These are phyloP conservation scores for Himantopus leucocephalus DNA, from an alignment of 2,113 vertebrate species.

Conservation along the genomic window DNA sequence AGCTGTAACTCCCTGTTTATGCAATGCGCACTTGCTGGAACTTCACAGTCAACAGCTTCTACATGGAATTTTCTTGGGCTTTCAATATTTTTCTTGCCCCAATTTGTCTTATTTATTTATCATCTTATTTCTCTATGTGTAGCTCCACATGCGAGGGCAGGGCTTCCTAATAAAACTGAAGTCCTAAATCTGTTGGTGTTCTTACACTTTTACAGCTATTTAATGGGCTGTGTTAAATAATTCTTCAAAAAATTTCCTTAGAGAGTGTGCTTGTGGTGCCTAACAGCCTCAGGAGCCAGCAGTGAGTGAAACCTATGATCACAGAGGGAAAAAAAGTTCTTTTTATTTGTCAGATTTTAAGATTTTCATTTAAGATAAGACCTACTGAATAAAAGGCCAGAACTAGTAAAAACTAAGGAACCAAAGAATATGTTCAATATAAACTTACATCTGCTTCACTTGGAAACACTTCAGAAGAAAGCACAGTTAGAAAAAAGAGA, in stretches of 20 bases:
- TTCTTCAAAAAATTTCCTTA: background rate
- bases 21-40: background rate
- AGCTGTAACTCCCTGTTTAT: background rate
- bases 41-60: background rate
- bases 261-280: background rate
- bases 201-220: background rate
- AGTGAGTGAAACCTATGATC: background rate
- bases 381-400: background rate
- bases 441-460: background rate
- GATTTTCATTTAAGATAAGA: background rate
- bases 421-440: background rate
- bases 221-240: background rate
- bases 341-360: background rate
- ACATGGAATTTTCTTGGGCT: background rate
- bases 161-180: background rate
- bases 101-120: background rate
- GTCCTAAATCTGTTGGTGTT: background rate
- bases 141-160: rapidly evolving
- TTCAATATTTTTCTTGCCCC: background rate
- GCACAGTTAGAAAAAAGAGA: background rate
- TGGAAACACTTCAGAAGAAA: background rate
- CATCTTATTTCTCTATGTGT: background rate
- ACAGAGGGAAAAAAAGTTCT: background rate
- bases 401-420: background rate
- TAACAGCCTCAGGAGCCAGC: background rate